Conservation (phyloP, 2,888 invertebrate genomes). For the Atrina japonica region DNA sequence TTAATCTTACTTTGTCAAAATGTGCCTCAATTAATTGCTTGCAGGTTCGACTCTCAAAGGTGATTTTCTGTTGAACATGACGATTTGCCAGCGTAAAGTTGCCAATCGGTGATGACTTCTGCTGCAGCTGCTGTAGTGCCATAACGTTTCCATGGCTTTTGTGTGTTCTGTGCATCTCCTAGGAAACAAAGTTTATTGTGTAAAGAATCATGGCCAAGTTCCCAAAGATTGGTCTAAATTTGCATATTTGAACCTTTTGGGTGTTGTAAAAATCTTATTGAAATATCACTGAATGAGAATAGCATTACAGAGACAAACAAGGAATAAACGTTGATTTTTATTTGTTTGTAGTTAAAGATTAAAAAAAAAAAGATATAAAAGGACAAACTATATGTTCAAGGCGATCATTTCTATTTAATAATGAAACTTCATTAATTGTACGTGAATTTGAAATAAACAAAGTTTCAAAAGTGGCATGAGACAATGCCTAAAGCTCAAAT, state of each 20-base stretch:
- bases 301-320: too few relatives aligned
- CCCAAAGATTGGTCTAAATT: too few relatives aligned
- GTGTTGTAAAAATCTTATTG: too few relatives aligned
- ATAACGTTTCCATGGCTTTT: conserved; percentile 69
- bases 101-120: conserved; percentile 73
- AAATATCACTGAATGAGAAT: too few relatives aligned
- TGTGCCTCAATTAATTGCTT: conserved; percentile 90
- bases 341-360: too few relatives aligned
- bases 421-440: too few relatives aligned
- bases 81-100: conserved; percentile 62
- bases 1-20: conserved; percentile 86
- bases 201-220: not conserved
- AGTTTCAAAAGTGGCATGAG: too few relatives aligned
- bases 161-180: conserved; percentile 51
- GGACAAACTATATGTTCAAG: not conserved
- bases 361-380: not conserved
- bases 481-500: too few relatives aligned
- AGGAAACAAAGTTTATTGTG: not conserved
- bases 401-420: too few relatives aligned
- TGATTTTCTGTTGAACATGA: conserved; percentile 80
- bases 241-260: too few relatives aligned
- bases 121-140: conserved; percentile 73
- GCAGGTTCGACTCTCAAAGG: conserved; percentile 93
- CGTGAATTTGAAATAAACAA: too few relatives aligned
- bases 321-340: too few relatives aligned